Percentiles rank a stretch among this genome's conserved stretches.
Conservation (phyloP, 2,888 invertebrate genomes). For the Endomychus coccineus region DNA sequence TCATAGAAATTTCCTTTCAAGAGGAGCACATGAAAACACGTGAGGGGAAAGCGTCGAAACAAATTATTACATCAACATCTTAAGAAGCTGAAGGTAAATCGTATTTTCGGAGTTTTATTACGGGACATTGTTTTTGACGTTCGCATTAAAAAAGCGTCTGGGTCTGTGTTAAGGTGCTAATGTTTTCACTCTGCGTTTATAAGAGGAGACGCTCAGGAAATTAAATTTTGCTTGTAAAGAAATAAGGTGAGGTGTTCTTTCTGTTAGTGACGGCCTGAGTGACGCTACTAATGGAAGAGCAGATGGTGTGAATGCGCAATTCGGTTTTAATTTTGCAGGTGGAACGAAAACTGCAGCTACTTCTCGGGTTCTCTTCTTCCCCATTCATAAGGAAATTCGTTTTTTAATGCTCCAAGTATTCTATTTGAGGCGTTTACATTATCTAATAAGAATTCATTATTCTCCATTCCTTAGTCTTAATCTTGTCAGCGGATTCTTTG, state of each 20-base stretch:
- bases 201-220: conserved; percentile 43
- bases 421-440: too few relatives aligned
- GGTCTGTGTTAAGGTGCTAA: conserved; percentile 40
- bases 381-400: too few relatives aligned
- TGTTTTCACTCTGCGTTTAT: conserved; percentile 43
- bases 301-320: conserved; percentile 46
- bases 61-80: conserved; percentile 17
- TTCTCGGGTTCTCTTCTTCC: too few relatives aligned
- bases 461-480: too few relatives aligned
- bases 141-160: conserved; percentile 37
- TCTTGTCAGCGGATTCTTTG: too few relatives aligned
- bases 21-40: neutral
- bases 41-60: conserved; percentile 9
- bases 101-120: conserved; percentile 31
- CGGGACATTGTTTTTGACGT: conserved; percentile 40
- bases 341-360: too few relatives aligned
- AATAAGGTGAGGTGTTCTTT: conserved; percentile 44
- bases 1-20: too few relatives aligned
- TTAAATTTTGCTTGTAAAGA: conserved; percentile 45
- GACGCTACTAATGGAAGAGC: conserved; percentile 44
- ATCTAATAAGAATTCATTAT: too few relatives aligned
- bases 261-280: conserved; percentile 41
- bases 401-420: too few relatives aligned
- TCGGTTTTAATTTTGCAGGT: conserved; percentile 46
- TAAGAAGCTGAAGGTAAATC: conserved; percentile 28